These are phyloP conservation scores for Corbicula japonica DNA, from an alignment of 2,888 invertebrate genomes.

Conservation along the genomic window DNA sequence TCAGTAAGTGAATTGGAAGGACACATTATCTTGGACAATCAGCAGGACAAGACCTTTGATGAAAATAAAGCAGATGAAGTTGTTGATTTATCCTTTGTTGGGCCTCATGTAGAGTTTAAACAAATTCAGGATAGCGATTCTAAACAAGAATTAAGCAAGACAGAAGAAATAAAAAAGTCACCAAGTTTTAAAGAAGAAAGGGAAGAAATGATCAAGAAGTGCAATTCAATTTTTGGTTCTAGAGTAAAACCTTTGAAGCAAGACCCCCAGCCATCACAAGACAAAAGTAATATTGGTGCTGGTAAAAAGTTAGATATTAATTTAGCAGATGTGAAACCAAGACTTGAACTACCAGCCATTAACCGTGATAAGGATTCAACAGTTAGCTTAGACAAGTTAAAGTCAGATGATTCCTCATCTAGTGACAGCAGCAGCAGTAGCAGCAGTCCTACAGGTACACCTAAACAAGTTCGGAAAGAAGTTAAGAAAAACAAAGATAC, in stretches of 20 bases:
- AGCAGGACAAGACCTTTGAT: no score
- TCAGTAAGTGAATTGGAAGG: no score
- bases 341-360: background rate
- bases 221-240: slow-evolving; percentile 54
- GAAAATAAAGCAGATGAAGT: no score
- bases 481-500: no score
- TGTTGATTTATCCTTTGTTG: no score
- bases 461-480: no score
- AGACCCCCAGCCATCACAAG: no score
- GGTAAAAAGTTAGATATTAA: background rate
- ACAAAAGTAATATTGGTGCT: background rate
- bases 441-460: no score
- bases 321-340: background rate
- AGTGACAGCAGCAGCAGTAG: background rate
- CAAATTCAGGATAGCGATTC: no score
- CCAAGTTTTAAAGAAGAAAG: slow-evolving; percentile 32
- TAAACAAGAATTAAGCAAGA: background rate
- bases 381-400: background rate
- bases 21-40: no score
- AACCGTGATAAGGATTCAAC: background rate
- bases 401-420: slow-evolving; percentile 19
- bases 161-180: background rate
- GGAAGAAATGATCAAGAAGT: slow-evolving; percentile 47
- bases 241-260: slow-evolving; percentile 5
- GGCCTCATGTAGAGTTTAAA: no score